Evolutionary conservation across 2,113 vertebrate genomes (phyloP).

Genomic region (Chunga burmeisteri): DNA sequence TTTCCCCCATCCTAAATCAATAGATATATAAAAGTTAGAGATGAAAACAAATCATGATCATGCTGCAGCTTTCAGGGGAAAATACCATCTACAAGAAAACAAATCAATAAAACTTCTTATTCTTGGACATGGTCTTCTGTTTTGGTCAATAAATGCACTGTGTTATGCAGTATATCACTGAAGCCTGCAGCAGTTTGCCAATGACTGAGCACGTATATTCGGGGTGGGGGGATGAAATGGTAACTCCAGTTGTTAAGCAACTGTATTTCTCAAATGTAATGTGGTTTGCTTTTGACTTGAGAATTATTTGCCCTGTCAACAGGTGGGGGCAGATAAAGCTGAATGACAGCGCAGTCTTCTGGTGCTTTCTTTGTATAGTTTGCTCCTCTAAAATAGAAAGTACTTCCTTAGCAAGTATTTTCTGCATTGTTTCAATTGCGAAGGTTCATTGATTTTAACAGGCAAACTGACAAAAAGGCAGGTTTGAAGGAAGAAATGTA

Average conservation of each 20-base stretch:
- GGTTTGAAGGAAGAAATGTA: not conserved
- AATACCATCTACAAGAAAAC: constrained; percentile 51
- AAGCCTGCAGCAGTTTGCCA: not conserved
- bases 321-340: not conserved
- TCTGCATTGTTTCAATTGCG: not conserved
- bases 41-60: constrained; percentile 63
- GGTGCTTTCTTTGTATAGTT: not conserved
- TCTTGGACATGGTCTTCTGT: constrained; percentile 35
- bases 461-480: not conserved
- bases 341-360: not conserved
- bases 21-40: constrained; percentile 42
- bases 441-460: not conserved
- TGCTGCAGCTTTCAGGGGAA: constrained; percentile 23
- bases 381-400: not conserved
- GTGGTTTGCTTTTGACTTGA: not conserved
- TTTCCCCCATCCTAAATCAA: constrained; percentile 9
- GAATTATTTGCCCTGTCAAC: not conserved
- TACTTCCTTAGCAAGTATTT: not conserved
- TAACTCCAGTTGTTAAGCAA: not conserved
- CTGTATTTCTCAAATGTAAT: not conserved
- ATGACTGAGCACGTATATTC: not conserved
- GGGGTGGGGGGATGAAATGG: not conserved
- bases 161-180: constrained; percentile 24
- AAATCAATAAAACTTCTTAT: constrained; percentile 64
- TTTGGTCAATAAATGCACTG: constrained; percentile 62